Conservation (phyloP, 2,888 invertebrate species). For the Chymomyza amoena region DNA sequence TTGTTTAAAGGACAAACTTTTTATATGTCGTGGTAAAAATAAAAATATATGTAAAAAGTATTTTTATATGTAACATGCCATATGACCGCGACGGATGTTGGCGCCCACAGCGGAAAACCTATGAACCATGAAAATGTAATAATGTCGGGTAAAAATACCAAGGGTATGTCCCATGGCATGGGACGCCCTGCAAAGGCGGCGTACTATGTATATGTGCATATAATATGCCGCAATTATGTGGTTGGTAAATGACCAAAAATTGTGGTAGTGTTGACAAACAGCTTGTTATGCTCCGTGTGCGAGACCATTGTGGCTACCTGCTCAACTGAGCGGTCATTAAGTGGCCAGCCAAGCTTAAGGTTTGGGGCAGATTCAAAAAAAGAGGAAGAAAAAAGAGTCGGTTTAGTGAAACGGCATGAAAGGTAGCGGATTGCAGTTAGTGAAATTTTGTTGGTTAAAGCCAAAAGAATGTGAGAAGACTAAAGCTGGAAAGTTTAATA, state of each 20-base stretch:
- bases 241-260: slow-evolving; percentile 74
- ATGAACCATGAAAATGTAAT: slow-evolving; percentile 65
- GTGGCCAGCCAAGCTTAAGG: slow-evolving; percentile 58
- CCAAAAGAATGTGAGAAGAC: no score
- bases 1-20: slow-evolving; percentile 65
- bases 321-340: slow-evolving; percentile 72
- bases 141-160: slow-evolving; percentile 44
- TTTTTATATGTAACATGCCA: slow-evolving; percentile 19
- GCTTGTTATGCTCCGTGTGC: slow-evolving; percentile 51
- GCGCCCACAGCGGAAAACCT: slow-evolving; percentile 64
- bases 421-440: background rate
- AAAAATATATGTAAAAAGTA: slow-evolving; percentile 24
- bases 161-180: slow-evolving; percentile 10
- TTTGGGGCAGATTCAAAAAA: background rate
- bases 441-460: no score
- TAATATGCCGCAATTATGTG: slow-evolving; percentile 75
- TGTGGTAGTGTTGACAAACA: slow-evolving; percentile 70
- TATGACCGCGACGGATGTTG: slow-evolving; percentile 21
- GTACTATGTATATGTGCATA: slow-evolving; percentile 49
- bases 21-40: slow-evolving; percentile 47
- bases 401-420: background rate
- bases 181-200: background rate
- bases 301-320: background rate
- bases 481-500: no score
- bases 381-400: background rate